Conservation (phyloP, 2,113 vertebrate genomes). For the Perccottus glenii region DNA sequence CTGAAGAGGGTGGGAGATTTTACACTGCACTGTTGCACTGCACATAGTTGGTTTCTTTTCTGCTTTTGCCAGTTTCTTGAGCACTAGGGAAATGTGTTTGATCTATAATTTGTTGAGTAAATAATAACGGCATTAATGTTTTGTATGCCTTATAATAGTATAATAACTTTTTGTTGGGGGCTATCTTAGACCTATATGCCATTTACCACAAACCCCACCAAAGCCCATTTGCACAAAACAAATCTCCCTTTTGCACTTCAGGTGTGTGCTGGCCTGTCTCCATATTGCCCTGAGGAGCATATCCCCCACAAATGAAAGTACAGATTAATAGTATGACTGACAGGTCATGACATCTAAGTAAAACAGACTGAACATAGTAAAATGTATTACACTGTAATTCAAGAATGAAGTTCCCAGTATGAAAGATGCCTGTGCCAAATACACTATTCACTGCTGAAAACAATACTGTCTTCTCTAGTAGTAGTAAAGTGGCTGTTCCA, state of each 20-base stretch:
- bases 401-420: neutral
- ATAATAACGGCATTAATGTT: no score
- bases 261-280: slow-evolving; percentile 21
- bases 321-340: slow-evolving; percentile 1
- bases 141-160: no score
- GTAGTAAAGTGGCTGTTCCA: slow-evolving; percentile 31
- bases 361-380: neutral
- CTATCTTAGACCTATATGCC: no score
- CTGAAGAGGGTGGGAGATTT: slow-evolving; percentile 59
- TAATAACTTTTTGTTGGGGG: no score
- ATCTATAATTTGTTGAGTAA: slow-evolving; percentile 10
- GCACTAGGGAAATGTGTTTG: slow-evolving; percentile 9
- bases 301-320: neutral
- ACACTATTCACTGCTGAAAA: slow-evolving; percentile 15
- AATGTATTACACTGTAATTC: neutral
- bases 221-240: no score
- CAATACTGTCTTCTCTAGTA: slow-evolving; percentile 10
- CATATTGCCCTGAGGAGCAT: slow-evolving; percentile 8
- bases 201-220: slow-evolving; percentile 26
- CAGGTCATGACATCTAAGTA: neutral
- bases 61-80: slow-evolving; percentile 23
- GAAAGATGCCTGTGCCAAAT: slow-evolving; percentile 27
- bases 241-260: no score
- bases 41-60: slow-evolving; percentile 32
- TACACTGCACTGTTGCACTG: slow-evolving; percentile 48